Evolutionary conservation across 1,140 invertebrate species (phyloP), one percentile per base, ranked within the genome.

Genomic region (Aricia agestis): DNA sequence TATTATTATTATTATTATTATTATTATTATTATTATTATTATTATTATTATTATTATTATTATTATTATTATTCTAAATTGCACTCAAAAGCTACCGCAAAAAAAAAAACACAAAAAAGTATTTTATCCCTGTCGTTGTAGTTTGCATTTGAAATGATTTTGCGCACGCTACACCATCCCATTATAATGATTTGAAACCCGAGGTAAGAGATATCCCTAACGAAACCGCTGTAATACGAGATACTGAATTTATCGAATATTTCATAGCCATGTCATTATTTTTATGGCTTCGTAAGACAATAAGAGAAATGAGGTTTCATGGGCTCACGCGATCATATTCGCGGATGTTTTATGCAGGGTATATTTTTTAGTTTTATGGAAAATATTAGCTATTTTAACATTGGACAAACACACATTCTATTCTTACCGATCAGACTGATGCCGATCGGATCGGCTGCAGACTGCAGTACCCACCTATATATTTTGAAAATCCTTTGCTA

Each of bases 31-130:
- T n/a, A n/a, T n/a, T n/a, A n/a, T n/a, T n/a, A n/a, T n/a, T n/a
- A n/a, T n/a, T n/a, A n/a, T n/a, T n/a, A n/a, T n/a, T n/a, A n/a
- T n/a, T n/a, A n/a, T n/a, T n/a, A n/a, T n/a, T n/a, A n/a, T n/a
- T n/a, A n/a, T n/a, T n/a, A n/a, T 25, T 25, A 25, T 25, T 36
- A 36, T 36, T 6, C 36, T 5, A 9, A 36, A 36, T 2, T 36
- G 36, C 36, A 36, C 36, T 36, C 36, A 6, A 6, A 36, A 36
- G 36, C 36, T 36, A 6, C 36, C 9, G 11, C 11, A 52, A 9
- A 52, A 15, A 52, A 1, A 15, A 4, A 9, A 13, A 1, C 42
- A 71, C 45, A 41, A 71, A 72, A 69, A 75, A 65, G 66, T 74
- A 58, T 17, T 58, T n/a, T 32, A 11, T 69, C 68, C 25, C 15